Evolutionary conservation across 2,797 vertebrate species (phyloP).

Genomic region (Enoplosus armatus): DNA sequence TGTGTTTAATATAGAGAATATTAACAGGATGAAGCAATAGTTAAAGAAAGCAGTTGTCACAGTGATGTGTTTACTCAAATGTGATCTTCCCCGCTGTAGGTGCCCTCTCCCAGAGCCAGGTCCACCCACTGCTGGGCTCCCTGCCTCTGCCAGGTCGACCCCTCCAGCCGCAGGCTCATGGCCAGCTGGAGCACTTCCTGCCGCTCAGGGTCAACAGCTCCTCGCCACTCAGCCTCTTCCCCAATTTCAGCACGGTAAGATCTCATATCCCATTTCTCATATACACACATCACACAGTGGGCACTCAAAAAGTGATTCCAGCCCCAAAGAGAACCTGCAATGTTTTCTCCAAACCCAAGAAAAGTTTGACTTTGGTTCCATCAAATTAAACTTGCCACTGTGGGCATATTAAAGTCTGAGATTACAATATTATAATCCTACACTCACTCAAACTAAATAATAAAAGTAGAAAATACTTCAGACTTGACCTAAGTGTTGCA

Average conservation of each 20-base stretch:
- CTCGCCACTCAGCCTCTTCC: constrained; percentile 93
- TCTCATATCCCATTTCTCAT: not conserved
- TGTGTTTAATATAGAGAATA: not conserved
- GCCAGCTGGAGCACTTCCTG: constrained; percentile 93
- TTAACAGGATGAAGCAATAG: not conserved
- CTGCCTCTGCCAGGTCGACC: constrained; percentile 89
- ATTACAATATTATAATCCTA: constrained; percentile 6
- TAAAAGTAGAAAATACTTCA: not conserved
- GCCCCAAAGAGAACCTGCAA: not conserved
- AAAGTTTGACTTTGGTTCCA: not conserved
- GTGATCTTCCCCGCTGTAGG: constrained; percentile 51
- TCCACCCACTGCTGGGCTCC: constrained; percentile 92
- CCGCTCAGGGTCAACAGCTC: constrained; percentile 93
- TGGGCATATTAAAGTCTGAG: not conserved
- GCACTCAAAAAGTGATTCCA: not conserved
- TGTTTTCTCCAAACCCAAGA: no score
- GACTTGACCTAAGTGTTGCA: not conserved
- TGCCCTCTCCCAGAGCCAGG: constrained; percentile 84
- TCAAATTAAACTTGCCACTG: no score
- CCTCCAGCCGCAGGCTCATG: constrained; percentile 83
- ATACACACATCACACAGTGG: not conserved
- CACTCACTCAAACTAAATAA: not conserved
- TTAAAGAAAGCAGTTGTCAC: not conserved
- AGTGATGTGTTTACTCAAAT: constrained; percentile 7
- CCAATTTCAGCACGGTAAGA: constrained; percentile 95